Conservation (phyloP, 2,797 vertebrate genomes). For the Microctenopoma lineatum region DNA sequence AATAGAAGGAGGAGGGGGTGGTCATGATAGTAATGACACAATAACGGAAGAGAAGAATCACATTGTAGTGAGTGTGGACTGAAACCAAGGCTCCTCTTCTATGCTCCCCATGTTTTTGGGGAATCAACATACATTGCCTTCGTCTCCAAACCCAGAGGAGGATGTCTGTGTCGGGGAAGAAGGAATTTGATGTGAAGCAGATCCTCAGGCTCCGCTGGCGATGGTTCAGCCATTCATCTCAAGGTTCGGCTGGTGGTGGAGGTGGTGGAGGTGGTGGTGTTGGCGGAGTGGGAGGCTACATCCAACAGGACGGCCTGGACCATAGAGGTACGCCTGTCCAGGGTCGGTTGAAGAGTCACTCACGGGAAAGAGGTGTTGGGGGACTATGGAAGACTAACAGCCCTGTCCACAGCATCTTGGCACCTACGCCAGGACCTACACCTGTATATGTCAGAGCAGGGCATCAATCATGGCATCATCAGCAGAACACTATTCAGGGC, state of each 20-base stretch:
- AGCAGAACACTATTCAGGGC: conserved; percentile 87
- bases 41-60: conserved; percentile 72
- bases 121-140: conserved; percentile 74
- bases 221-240: conserved; percentile 97
- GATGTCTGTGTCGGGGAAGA: conserved; percentile 97
- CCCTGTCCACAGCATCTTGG: conserved; percentile 90
- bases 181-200: conserved; percentile 98
- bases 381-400: conserved; percentile 91
- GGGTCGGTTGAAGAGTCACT: conserved; percentile 92
- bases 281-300: conserved; percentile 81
- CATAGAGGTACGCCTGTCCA: conserved; percentile 90
- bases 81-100: conserved; percentile 70
- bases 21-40: conserved; percentile 73
- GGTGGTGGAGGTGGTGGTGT: conserved; percentile 85
- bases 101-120: conserved; percentile 79
- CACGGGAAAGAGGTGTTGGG: conserved; percentile 87
- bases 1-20: conserved; percentile 65
- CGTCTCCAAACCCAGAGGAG: conserved; percentile 77
- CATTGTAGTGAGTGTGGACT: conserved; percentile 68
- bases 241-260: conserved; percentile 88
- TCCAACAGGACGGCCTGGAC: conserved; percentile 95
- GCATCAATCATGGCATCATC: conserved; percentile 89
- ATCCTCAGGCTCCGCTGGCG: conserved; percentile 97
- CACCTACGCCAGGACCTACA: conserved; percentile 87
- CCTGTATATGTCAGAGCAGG: conserved; percentile 85